Evolutionary conservation across 2,113 vertebrate species (phyloP), one percentile per base, ranked within the genome.

Genomic region (Gavialis gangeticus): DNA sequence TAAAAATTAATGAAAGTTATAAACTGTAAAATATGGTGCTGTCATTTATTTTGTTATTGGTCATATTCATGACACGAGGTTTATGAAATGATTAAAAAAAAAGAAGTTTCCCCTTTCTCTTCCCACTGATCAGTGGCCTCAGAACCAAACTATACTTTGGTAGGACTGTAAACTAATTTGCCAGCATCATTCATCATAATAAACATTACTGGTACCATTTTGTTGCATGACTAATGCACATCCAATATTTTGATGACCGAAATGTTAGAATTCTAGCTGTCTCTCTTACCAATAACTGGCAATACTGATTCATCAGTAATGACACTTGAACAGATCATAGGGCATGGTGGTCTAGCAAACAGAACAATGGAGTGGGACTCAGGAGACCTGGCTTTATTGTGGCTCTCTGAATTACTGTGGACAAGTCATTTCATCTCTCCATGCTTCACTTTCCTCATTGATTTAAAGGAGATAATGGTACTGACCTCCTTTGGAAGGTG

Each of bases 1-100:
- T 96, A 97, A 98, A 97, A 94, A 96, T 95, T 97, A 89, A 97
- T 97, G 95, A 97, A 93, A 96, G 19, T 30, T 91, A 55, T 87
- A 93, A 93, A 96, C 79, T 95, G 93, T 94, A 92, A 97, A 95
- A 87, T 79, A 87, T 21, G 57, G 78, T 24, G 85, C 27, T 67
- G 76, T 91, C 22, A 89, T 66, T 94, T 93, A 67, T 92, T 96
- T 93, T 92, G 66, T 91, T 85, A 83, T 69, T 66, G 93, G 64
- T 89, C 76, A 27, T 28, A 82, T 88, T 46, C 90, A 37, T 75
- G 94, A 82, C 18, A 78, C 78, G 77, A 97, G 56, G 85, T 93
- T 95, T 79, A 46, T 82, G 91, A 87, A 90, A 21, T n/a, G 89
- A 83, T 81, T 86, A n/a, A 76, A 21, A 55, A 66, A 87, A 85